phyloP scores from a whole-genome alignment of 2,113 vertebrate species.

The Lophura nycthemera region DNA sequence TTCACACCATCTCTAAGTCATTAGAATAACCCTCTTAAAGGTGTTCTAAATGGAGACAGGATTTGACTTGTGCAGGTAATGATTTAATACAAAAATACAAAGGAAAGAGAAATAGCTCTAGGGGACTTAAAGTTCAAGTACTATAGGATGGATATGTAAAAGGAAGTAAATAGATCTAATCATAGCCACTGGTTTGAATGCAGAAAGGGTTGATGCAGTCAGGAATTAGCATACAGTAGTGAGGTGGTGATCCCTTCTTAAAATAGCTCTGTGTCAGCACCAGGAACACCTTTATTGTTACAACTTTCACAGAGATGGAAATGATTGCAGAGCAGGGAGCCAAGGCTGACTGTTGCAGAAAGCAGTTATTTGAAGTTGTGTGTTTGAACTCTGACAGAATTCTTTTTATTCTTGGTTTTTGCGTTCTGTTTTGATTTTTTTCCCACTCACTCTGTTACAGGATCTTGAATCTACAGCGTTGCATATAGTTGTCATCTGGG shows the following conservation, averaged over 20 bases:
- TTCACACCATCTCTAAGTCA: constrained; percentile 33
- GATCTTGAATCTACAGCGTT: background rate
- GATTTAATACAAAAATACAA: constrained; percentile 40
- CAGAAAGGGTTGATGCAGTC: background rate
- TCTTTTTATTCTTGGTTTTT: background rate
- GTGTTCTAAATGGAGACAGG: constrained; percentile 47
- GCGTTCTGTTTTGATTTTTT: rapidly evolving
- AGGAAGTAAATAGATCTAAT: constrained; percentile 2
- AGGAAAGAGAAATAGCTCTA: background rate
- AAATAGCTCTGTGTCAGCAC: background rate
- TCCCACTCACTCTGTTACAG: rapidly evolving
- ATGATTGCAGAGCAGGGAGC: background rate
- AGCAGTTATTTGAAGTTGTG: background rate
- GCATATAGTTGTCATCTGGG: background rate
- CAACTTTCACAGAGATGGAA: background rate
- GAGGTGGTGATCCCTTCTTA: background rate
- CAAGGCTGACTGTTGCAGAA: background rate
- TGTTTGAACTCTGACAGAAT: background rate
- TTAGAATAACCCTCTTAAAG: constrained; percentile 68
- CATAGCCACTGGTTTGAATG: background rate
- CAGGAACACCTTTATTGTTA: background rate
- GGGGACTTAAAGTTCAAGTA: background rate
- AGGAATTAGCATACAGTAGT: background rate
- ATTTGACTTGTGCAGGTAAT: constrained; percentile 54
- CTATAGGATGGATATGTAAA: background rate